These are phyloP conservation scores for Corvus hawaiiensis DNA, from an alignment of 2,113 vertebrate species.

Conservation along the genomic window DNA sequence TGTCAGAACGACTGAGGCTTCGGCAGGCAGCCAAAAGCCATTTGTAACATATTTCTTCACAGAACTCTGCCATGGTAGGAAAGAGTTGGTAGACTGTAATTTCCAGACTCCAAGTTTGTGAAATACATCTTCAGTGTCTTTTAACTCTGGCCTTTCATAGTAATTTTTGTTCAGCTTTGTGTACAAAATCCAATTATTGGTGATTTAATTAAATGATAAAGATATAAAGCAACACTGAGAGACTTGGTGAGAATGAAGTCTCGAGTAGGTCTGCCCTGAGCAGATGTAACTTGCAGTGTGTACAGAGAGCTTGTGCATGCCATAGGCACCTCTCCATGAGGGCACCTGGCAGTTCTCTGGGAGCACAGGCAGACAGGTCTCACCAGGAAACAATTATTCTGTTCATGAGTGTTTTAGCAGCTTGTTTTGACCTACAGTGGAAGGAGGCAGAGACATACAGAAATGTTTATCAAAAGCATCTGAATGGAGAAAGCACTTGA, in stretches of 20 bases:
- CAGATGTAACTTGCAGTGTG: not conserved
- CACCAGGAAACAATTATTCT: not conserved
- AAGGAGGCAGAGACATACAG: not conserved
- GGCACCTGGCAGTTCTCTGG: not conserved
- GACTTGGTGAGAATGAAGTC: not conserved
- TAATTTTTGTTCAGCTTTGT: not conserved
- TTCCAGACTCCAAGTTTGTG: not conserved
- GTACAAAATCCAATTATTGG: not conserved
- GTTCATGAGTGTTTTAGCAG: not conserved
- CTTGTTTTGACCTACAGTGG: not conserved
- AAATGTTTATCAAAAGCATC: not conserved
- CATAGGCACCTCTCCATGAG: accelerated
- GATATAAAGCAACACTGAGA: not conserved
- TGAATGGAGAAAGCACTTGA: not conserved
- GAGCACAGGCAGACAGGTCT: not conserved
- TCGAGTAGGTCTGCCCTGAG: not conserved
- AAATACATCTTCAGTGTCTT: not conserved
- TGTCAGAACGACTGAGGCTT: not conserved
- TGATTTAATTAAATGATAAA: slow-evolving; percentile 21
- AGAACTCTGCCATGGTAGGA: not conserved
- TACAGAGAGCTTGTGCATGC: not conserved
- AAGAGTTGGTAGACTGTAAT: not conserved
- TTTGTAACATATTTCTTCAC: not conserved
- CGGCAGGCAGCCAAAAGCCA: not conserved
- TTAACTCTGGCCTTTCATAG: not conserved